Evolutionary conservation across 2,888 invertebrate genomes (phyloP), one percentile per base, ranked within the genome.

Genomic region (Tipula unca): DNA sequence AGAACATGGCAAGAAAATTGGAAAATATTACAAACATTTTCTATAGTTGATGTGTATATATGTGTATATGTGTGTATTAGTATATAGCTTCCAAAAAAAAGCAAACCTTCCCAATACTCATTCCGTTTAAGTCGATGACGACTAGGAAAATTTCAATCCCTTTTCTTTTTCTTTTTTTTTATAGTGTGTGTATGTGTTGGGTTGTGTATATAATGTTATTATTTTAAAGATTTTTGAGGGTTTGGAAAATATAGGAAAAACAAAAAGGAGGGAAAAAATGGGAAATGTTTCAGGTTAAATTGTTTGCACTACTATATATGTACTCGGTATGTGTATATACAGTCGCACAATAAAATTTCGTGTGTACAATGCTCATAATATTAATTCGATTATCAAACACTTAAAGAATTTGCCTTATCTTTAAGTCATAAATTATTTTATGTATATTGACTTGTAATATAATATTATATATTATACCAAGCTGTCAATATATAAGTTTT

Each of bases 301-400:
- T 69, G 69, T 69, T 69, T 69, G 69, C 69, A 69, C 69, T 69
- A 69, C 69, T 69, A 69, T 69, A 69, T 25, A 48, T 48, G 17
- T 48, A 25, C 25, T 10, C 69, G n/a, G 25, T 69, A 69, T 48
- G n/a, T 39, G 6, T 48, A 48, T 20, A 69, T 69, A 69, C 69
- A 69, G 69, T 69, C 69, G 69, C 20, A 69, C 25, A 69, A 48
- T 20, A 69, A 69, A 69, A 25, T 69, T 25, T 54, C 32, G 48
- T 54, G 48, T 54, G 17, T 54, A 54, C 48, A 54, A 17, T 4
- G 48, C 48, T 54, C 48, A 54, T 54, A 54, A 54, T 54, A 54
- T 54, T 69, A 69, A 69, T 69, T 69, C 69, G 69, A 69, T 69
- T 69, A 69, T 69, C 69, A 69, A 69, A 69, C 69, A 69, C 69